Percentiles rank a stretch among this genome's conserved stretches.
Conservation (phyloP, 2,888 invertebrate genomes). For the Reticulitermes lucifugus region DNA sequence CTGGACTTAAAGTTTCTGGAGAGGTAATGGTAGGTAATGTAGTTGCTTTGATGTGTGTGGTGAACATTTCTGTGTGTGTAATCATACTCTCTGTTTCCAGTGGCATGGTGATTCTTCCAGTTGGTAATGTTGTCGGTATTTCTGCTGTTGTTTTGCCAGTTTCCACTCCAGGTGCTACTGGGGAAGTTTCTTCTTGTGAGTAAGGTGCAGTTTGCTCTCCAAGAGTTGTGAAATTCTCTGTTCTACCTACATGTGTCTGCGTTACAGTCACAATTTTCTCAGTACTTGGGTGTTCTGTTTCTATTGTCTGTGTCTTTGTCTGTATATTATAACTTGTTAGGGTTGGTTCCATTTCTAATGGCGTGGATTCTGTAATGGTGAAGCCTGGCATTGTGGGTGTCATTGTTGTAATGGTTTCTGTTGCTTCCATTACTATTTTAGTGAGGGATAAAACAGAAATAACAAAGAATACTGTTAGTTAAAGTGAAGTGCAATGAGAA, state of each 20-base stretch:
- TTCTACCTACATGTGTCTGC: conserved; percentile 57
- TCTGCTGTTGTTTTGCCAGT: neutral
- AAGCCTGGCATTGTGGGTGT: conserved; percentile 42
- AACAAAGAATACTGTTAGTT: conserved; percentile 44
- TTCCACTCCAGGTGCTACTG: neutral
- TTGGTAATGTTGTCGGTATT: neutral
- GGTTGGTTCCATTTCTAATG: conserved; percentile 19
- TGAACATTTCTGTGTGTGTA: conserved; percentile 26
- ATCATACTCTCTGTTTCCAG: neutral
- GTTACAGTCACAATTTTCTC: conserved; percentile 55
- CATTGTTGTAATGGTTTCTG: conserved; percentile 47
- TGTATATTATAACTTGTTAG: conserved; percentile 19
- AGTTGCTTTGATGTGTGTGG: neutral
- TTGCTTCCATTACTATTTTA: conserved; percentile 46
- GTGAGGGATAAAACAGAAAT: conserved; percentile 49
- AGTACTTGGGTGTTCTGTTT: conserved; percentile 57
- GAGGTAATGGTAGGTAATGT: conserved; percentile 11
- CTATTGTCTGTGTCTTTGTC: conserved; percentile 36
- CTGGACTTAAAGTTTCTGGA: conserved; percentile 7
- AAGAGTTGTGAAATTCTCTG: conserved; percentile 1
- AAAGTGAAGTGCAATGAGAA: conserved; percentile 25
- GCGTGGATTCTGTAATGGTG: conserved; percentile 32
- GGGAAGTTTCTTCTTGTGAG: neutral
- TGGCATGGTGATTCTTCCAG: neutral
- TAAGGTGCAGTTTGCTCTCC: neutral